phyloP scores from a whole-genome alignment of 2,888 invertebrate genomes.

The Tipula lateralis region DNA sequence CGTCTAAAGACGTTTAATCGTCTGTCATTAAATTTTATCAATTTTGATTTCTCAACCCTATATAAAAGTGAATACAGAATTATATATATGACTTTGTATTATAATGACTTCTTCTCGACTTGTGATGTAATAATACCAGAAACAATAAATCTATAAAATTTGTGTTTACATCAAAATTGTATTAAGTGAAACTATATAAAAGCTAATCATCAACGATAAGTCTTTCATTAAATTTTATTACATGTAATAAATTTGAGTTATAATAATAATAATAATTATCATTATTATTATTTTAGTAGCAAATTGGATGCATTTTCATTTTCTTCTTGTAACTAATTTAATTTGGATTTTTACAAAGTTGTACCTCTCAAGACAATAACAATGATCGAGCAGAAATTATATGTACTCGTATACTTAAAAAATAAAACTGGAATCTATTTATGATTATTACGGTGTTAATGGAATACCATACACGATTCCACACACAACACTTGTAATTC shows the following conservation, averaged over 20 bases:
- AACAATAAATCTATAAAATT: neutral
- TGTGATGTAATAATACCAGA: neutral
- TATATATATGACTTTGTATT: neutral
- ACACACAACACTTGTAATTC: neutral
- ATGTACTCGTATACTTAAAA: neutral
- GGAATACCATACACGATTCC: neutral
- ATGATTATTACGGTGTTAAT: neutral
- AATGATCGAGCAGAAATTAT: neutral
- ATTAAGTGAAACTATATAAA: neutral
- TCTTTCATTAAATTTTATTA: slow-evolving; percentile 11
- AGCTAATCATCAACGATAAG: neutral
- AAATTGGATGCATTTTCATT: neutral
- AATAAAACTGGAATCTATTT: neutral
- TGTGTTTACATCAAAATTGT: neutral
- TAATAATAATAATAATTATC: neutral
- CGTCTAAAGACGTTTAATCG: too few species aligned
- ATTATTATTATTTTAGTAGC: slow-evolving; percentile 13
- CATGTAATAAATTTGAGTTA: neutral
- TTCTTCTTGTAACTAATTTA: neutral
- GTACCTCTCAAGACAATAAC: neutral
- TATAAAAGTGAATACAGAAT: neutral
- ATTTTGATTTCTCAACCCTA: too few species aligned
- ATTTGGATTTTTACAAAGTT: neutral
- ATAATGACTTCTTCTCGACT: neutral
- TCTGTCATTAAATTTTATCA: too few species aligned